Conservation (phyloP, 2,888 invertebrate species). For the Standfussiana lucernea region DNA sequence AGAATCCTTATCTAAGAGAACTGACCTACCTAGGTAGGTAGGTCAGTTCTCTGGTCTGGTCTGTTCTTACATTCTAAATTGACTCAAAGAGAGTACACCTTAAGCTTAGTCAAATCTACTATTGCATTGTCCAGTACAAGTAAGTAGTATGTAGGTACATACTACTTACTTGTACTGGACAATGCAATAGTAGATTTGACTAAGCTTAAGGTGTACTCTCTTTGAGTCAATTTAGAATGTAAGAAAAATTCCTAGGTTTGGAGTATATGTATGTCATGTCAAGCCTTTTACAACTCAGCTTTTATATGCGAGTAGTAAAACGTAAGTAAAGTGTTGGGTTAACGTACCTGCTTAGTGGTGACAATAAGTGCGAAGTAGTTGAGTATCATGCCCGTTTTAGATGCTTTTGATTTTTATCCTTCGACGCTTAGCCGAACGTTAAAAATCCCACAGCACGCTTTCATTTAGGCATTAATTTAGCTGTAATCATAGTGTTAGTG, state of each 20-base stretch:
- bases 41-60: too few species aligned
- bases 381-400: background rate
- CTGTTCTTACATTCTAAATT: background rate
- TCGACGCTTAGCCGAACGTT: background rate
- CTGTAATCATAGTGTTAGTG: background rate
- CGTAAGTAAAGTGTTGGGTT: background rate
- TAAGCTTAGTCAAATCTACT: background rate
- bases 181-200: background rate
- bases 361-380: slow-evolving; percentile 3
- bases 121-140: background rate
- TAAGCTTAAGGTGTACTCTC: background rate
- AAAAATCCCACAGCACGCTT: background rate
- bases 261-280: background rate
- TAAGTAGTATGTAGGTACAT: background rate
- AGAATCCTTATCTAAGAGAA: too few species aligned
- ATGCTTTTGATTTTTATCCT: background rate
- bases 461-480: background rate
- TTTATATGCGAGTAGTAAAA: background rate
- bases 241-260: background rate
- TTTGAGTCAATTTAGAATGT: background rate
- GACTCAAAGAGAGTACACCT: background rate
- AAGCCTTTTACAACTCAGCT: background rate
- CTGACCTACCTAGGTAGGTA: too few species aligned
- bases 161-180: background rate
- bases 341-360: background rate